Base-by-base conservation (phyloP, 2,113 vertebrate genomes). In the Rhipidura dahli region DNA sequence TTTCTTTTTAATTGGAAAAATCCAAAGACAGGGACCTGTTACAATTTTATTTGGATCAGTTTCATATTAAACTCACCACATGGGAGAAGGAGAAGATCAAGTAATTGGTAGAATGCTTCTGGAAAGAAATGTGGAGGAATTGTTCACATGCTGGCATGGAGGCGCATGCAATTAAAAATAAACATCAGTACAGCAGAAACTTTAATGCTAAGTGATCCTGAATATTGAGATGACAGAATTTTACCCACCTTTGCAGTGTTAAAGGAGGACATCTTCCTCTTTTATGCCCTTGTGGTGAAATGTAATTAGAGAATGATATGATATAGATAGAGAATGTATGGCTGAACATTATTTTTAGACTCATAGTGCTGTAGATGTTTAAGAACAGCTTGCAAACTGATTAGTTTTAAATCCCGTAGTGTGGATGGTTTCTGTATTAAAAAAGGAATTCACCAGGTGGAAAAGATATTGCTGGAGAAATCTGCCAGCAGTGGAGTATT, bases 281-380 rank as follows among this genome's bases (percentile, higher is more conserved):
- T 87, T 81, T 76, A 89, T 93, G 81, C 61, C 66, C 66, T 87
- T 69, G 78, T 80, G 63, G 63, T 87, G 65, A 86, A 64, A 93
- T 39, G 35, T 87, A 77, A 73, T 93, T 87, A 91, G 93, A 61
- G 18, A 51, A 35, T 69, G 87, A 75, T 94, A 72, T 13, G 40
- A 40, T 20, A 81, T 56, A 65, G 87, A 54, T 59, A n/a, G 44
- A 42, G 53, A 61, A 85, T 75, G 49, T 94, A 56, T 78, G 28
- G 76, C 23, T 85, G 93, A 72, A 93, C 53, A 56, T 71, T 76
- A 71, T 87, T 97, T 96, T 93, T 80, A 87, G 78, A 70, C 78
- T 90, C 33, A 42, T 7, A 59, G 84, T 63, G 69, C 35, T 57
- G 50, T 39, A 20, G 72, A 85, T 75, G 77, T 94, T 85, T 72